Conservation (phyloP, 2,888 invertebrate genomes). For the Mactromeris polynyma region DNA sequence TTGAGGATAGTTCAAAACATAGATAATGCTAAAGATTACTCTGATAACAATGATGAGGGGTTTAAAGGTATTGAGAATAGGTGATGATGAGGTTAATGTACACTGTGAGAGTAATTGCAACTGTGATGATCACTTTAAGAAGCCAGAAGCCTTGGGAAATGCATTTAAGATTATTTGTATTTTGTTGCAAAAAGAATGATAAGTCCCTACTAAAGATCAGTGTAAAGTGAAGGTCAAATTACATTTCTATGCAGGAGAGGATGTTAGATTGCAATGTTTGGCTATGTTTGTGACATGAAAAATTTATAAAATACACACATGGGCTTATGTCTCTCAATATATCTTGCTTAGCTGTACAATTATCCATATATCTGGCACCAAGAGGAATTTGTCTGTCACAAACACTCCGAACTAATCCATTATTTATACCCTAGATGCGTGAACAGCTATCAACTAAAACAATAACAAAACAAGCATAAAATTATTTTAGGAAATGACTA, state of each 20-base stretch:
- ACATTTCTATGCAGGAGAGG: background rate
- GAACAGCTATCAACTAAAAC: slow-evolving; percentile 12
- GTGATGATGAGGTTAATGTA: background rate
- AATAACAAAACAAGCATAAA: background rate
- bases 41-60: no score
- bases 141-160: no score
- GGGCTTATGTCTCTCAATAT: background rate
- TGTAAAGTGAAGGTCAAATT: background rate
- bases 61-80: no score
- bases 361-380: background rate
- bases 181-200: background rate
- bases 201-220: background rate
- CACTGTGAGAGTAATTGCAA: no score
- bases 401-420: background rate
- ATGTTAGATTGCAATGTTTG: background rate
- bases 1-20: no score
- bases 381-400: slow-evolving; percentile 4
- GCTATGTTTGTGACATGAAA: background rate
- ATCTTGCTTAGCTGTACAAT: background rate
- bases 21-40: no score
- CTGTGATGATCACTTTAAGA: no score
- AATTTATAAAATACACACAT: slow-evolving; percentile 8
- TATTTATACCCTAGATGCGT: background rate
- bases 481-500: background rate
- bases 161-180: no score